Conservation (phyloP, 1,140 invertebrate genomes). For the Schlechtendalia chinensis region DNA sequence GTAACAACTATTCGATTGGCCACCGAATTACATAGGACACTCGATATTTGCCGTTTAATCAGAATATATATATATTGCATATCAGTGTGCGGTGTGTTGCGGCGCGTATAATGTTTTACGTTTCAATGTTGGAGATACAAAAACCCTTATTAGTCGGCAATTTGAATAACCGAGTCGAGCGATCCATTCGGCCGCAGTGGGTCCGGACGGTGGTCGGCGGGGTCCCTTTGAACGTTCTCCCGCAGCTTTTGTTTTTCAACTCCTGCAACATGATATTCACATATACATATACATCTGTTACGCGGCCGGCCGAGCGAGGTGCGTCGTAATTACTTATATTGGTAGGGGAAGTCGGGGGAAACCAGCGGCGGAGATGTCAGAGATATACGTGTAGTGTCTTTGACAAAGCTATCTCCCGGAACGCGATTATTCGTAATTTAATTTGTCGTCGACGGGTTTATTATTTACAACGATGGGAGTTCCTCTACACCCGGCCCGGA, state of each 20-base stretch:
- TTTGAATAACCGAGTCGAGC: not conserved
- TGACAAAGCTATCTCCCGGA: constrained; percentile 8
- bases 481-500: no score
- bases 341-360: not conserved
- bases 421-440: constrained; percentile 39
- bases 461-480: constrained; percentile 2
- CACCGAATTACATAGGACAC: no score
- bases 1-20: no score
- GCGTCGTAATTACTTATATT: constrained; percentile 14
- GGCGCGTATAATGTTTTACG: not conserved
- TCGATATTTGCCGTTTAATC: not conserved
- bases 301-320: not conserved
- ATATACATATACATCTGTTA: no score
- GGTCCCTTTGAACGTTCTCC: not conserved
- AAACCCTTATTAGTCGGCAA: not conserved
- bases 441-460: constrained; percentile 4
- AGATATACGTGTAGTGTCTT: not conserved
- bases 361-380: not conserved
- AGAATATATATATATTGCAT: no score
- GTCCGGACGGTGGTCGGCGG: not conserved
- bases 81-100: not conserved
- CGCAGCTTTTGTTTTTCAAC: constrained; percentile 26
- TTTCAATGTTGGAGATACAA: not conserved
- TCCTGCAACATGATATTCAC: not conserved
- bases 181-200: not conserved